Evolutionary conservation across 1,140 invertebrate genomes (phyloP), one percentile per base, ranked within the genome.

Genomic region (Watersipora subatra): DNA sequence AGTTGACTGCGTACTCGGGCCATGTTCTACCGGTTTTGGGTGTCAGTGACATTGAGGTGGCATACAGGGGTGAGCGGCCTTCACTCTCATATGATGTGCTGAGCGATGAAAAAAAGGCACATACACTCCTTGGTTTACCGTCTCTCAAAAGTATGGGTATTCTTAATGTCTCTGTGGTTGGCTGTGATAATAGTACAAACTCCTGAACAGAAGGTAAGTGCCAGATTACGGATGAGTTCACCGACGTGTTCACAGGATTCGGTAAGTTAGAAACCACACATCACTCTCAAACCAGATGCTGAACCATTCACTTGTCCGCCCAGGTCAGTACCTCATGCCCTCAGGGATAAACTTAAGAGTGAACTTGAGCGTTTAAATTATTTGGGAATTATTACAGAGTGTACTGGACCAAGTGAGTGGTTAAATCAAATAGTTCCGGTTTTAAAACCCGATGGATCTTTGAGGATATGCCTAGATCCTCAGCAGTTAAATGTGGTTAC

Each of bases 331-430:
- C 46, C 46, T 22, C 22, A 55, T 22, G 68, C 26, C 65, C 58
- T 57, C 64, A 64, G 28, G 46, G 66, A 17, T 68, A 62, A 29
- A 70, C 69, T 1, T 28, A 61, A 58, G 69, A 69, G 30, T n/a
- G n/a, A n/a, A n/a, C n/a, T n/a, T n/a, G n/a, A n/a, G n/a, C n/a
- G n/a, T n/a, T n/a, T n/a, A n/a, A n/a, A n/a, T n/a, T n/a, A n/a
- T n/a, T n/a, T n/a, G n/a, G n/a, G n/a, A n/a, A n/a, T n/a, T n/a
- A n/a, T n/a, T n/a, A n/a, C n/a, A n/a, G n/a, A n/a, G n/a, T n/a
- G n/a, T n/a, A n/a, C n/a, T n/a, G n/a, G n/a, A n/a, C n/a, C n/a
- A n/a, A n/a, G n/a, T n/a, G n/a, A n/a, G n/a, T n/a, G n/a, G n/a
- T n/a, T n/a, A n/a, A n/a, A n/a, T n/a, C n/a, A n/a, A n/a, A n/a